phyloP scores from a whole-genome alignment of 1,140 invertebrate genomes.

The Megathymus violae region DNA sequence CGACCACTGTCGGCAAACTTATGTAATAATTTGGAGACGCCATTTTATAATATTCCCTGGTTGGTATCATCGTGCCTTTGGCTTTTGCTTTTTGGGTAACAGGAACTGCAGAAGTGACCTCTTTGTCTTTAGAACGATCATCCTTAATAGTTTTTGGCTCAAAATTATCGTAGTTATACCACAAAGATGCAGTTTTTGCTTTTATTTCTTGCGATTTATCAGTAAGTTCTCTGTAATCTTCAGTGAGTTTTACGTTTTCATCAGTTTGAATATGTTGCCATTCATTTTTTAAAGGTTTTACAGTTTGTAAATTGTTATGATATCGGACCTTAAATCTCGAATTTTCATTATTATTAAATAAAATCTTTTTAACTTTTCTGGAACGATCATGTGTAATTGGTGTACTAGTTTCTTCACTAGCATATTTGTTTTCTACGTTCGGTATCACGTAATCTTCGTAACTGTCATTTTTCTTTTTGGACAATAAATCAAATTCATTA shows the following conservation, averaged over 20 bases:
- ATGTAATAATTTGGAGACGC: slow-evolving; percentile 58
- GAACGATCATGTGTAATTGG: background rate
- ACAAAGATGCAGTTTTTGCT: slow-evolving; percentile 48
- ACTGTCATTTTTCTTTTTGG: slow-evolving; percentile 52
- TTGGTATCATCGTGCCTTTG: slow-evolving; percentile 53
- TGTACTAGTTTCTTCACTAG: slow-evolving; percentile 36
- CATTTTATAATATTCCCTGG: slow-evolving; percentile 49
- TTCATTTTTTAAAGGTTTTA: slow-evolving; percentile 1
- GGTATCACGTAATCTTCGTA: slow-evolving; percentile 64
- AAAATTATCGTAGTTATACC: slow-evolving; percentile 29
- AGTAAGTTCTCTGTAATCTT: background rate
- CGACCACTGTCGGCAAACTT: slow-evolving; percentile 53
- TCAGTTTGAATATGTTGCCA: slow-evolving; percentile 16
- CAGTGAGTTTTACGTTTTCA: slow-evolving; percentile 17
- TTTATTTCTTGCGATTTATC: slow-evolving; percentile 39
- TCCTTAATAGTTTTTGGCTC: slow-evolving; percentile 2
- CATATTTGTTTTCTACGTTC: slow-evolving; percentile 44
- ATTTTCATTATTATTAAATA: slow-evolving; percentile 14
- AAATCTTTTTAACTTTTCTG: slow-evolving; percentile 2
- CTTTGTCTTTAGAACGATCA: slow-evolving; percentile 5
- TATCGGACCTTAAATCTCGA: slow-evolving; percentile 12
- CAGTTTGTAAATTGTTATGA: background rate
- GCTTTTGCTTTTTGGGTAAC: slow-evolving; percentile 6
- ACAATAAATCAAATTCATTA: slow-evolving; percentile 29
- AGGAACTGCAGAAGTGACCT: background rate